Conservation (phyloP, 2,888 invertebrate genomes). For the Sinhomidia bicolor region DNA sequence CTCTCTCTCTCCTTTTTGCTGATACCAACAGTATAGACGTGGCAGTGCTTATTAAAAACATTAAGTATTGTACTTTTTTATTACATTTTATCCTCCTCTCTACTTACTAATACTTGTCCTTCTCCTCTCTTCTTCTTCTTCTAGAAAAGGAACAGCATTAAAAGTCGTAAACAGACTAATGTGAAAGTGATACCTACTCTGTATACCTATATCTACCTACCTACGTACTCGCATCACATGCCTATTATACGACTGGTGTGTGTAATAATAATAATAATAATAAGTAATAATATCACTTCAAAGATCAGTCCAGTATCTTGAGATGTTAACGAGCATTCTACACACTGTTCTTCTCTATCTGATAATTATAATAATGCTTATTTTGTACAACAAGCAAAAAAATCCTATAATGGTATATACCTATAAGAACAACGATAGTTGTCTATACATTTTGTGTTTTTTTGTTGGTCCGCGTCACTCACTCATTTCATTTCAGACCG, state of each 20-base stretch:
- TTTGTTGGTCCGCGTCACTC: conserved; percentile 61
- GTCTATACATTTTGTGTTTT: conserved; percentile 9
- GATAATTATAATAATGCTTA: conserved; percentile 71
- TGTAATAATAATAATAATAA: too few species aligned
- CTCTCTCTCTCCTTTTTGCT: background rate
- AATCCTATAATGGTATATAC: background rate
- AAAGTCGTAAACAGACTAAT: conserved; percentile 64
- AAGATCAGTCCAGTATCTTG: conserved; percentile 70
- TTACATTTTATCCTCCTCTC: conserved; percentile 38
- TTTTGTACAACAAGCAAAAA: conserved; percentile 33
- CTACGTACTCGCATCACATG: background rate
- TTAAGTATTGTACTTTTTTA: conserved; percentile 38
- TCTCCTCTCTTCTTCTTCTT: background rate
- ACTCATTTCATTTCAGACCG: conserved; percentile 51
- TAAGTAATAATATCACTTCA: conserved; percentile 62
- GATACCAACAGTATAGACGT: background rate
- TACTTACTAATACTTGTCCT: conserved; percentile 52
- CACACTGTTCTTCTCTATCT: conserved; percentile 44
- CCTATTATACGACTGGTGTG: conserved; percentile 32
- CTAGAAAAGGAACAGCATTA: conserved; percentile 66
- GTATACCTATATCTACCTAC: background rate
- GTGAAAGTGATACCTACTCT: conserved; percentile 56
- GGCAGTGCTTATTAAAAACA: conserved; percentile 41
- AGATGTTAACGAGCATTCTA: conserved; percentile 69
- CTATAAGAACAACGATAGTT: background rate